Base-by-base conservation (phyloP, 2,113 vertebrate genomes). In the Accipiter cooperii region DNA sequence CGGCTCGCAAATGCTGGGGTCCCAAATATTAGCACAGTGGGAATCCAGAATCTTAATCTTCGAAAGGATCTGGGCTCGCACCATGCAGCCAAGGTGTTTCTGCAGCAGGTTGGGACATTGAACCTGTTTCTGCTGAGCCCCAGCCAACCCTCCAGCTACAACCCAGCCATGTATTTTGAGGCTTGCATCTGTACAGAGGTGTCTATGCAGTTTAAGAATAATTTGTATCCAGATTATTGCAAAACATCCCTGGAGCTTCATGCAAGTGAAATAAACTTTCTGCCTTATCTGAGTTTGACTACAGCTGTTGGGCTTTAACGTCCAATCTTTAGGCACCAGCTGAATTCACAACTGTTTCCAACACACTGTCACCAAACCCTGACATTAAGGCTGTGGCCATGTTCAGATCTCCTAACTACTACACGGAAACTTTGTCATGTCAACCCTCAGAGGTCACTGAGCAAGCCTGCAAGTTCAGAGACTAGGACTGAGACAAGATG, bases 181-280 rank as follows among this genome's bases (percentile, higher is more conserved):
- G 52, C 18, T 82, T 84, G 31, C 15, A 64, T 57, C 93, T 84
- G 49, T 47, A 44, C 38, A 78, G 29, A 71, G 73, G 17, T 84
- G 74, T 69, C 61, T 81, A 18, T 60, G 52, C 47, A 93, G 19
- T 2, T 96, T 85, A 84, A 57, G 31, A 95, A 13, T 58, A 92
- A 95, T 97, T 93, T 97, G 73, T 93, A 84, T 18, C 51, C 52
- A 68, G 60, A 60, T 75, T 86, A 87, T 87, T 87, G 52, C 90
- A 96, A 90, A 95, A 92, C 29, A 82, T 33, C 55, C 74, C 57
- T 31, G 46, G 60, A 84, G 40, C 46, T 89, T 91, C 21, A 33
- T 34, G 20, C 8, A 69, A 82, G 47, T 61, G 21, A 74, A 95
- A 88, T 64, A 68, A 89, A 75, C 10, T 44, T 82, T 87, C 36